These are phyloP conservation scores for Tanaodytes sp. DNA, from an alignment of 2,888 invertebrate genomes.

Conservation along the genomic window DNA sequence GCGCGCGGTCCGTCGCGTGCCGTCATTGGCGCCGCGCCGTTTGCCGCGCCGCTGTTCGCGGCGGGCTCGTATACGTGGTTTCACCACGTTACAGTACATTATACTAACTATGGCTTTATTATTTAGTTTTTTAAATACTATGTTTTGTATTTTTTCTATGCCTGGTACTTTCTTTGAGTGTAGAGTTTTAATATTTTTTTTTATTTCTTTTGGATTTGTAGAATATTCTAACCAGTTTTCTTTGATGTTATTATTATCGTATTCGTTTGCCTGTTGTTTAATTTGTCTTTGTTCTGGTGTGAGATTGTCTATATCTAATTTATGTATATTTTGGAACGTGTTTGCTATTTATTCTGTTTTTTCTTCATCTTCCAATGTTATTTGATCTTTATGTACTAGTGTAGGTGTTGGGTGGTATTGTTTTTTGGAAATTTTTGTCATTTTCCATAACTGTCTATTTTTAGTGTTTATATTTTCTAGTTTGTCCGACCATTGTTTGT, in stretches of 20 bases:
- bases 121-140: slow-evolving; percentile 28
- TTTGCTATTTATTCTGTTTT: neutral
- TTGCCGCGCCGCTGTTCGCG: too few relatives aligned
- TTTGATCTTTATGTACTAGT: neutral
- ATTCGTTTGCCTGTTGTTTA: too few relatives aligned
- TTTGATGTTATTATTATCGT: too few relatives aligned
- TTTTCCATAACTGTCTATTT: neutral
- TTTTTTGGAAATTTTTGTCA: neutral
- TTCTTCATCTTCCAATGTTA: neutral
- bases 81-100: too few relatives aligned
- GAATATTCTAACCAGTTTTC: too few relatives aligned
- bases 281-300: neutral
- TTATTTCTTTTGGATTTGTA: slow-evolving; percentile 7
- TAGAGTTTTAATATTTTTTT: neutral
- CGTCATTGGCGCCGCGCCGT: too few relatives aligned
- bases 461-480: neutral
- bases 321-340: neutral
- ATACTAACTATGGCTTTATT: slow-evolving; percentile 34
- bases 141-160: slow-evolving; percentile 9
- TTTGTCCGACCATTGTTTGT: neutral
- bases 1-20: too few relatives aligned
- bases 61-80: too few relatives aligned
- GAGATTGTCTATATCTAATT: too few relatives aligned
- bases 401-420: neutral
- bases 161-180: slow-evolving; percentile 19